Base-by-base conservation (phyloP, 2,888 invertebrate genomes). In the Crocallis elinguaria region DNA sequence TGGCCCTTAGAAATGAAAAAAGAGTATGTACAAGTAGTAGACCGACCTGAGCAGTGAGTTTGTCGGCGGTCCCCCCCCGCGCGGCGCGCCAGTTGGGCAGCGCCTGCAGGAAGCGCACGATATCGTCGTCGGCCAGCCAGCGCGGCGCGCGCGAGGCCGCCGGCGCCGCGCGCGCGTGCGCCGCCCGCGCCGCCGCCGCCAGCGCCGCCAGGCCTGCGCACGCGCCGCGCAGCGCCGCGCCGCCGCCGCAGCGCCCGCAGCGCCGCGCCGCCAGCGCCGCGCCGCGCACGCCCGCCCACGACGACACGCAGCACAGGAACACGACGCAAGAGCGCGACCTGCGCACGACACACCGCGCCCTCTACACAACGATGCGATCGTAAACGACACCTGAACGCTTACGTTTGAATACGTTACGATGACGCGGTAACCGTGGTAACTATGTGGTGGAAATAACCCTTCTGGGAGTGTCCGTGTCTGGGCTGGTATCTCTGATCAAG, bases 121-220 rank as follows among this genome's bases (percentile, higher is more conserved):
- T 98, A 77, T 99, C 98, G 71, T 98, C 98, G 84, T 99, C 98
- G 66, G 97, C 97, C 0, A 98, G 93, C 98, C 98, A 87, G 49
- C 78, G 71, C 3, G 77, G 69, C 25, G 82, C 80, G 44, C 60
- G 64, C 7, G 58, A 55, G 57, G 38, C 57, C 56, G 21, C 32
- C 53, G 77, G 64, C 25, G 74, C 64, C 66, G 43, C 73, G 62
- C 76, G 75, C 49, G 71, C 68, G 23, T 64, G 68, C 7, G 70
- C 68, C 3, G 68, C 67, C 43, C 77, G 68, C 19, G 68, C 67
- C 53, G 65, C 77, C 29, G 73, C 59, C 1, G 76, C 78, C 13
- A 82, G 64, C 21, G 75, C 66, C 2, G 67, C 74, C 5, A 72
- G 64, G 27, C 55, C 60, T 0, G 44, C 44, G 16, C 41, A 17